A percentile compares a stretch with the other conserved stretches of the same genome.
Evolutionary conservation across 2,888 invertebrate species (phyloP).

Genomic region (Troglohyphantes excavatus): DNA sequence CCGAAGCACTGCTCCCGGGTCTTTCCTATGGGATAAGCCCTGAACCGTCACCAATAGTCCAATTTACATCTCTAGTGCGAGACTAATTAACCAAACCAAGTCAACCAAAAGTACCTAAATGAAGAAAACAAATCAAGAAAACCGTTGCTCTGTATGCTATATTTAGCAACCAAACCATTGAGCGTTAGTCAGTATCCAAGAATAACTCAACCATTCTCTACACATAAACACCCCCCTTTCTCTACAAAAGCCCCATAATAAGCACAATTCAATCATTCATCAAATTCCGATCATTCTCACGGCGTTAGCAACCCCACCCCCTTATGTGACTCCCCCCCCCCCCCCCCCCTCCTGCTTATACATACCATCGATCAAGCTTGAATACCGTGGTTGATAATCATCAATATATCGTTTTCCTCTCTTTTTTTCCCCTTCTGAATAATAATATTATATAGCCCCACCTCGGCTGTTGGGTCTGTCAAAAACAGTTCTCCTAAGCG

Average conservation of each 20-base stretch:
- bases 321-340: background rate
- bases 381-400: conserved; percentile 40
- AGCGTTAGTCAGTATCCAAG: background rate
- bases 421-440: background rate
- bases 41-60: too few relatives aligned
- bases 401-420: background rate
- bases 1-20: too few relatives aligned
- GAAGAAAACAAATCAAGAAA: too few relatives aligned
- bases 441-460: background rate
- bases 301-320: background rate
- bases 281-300: conserved; percentile 45
- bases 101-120: too few relatives aligned
- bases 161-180: too few relatives aligned
- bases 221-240: conserved; percentile 19
- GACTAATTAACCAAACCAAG: too few relatives aligned
- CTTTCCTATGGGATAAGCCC: too few relatives aligned
- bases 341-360: conserved; percentile 10
- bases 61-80: too few relatives aligned
- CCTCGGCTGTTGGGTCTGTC: background rate
- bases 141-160: too few relatives aligned
- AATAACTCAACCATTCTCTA: conserved; percentile 29
- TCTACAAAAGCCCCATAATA: conserved; percentile 52
- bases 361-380: conserved; percentile 16
- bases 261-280: conserved; percentile 70
- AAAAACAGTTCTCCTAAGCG: too few relatives aligned